Conservation (phyloP, 2,888 invertebrate species). For the Pachliopta kotzebuea region DNA sequence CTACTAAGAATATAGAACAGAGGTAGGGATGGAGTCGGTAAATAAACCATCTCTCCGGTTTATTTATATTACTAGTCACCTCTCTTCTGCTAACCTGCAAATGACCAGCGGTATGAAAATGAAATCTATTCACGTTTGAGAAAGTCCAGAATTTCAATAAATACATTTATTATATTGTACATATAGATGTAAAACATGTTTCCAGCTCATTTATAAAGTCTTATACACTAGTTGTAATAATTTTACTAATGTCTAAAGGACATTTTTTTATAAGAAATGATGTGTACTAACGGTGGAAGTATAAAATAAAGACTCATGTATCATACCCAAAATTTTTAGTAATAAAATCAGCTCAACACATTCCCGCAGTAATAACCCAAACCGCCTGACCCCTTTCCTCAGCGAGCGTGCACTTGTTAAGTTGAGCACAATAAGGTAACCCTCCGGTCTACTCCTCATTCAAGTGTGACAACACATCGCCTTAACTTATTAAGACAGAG, state of each 20-base stretch:
- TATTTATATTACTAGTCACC: neutral
- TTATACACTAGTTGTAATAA: no score
- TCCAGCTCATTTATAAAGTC: no score
- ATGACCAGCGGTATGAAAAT: no score
- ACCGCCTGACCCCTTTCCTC: constrained; percentile 47
- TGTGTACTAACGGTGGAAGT: no score
- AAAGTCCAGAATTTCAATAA: no score
- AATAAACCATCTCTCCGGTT: neutral
- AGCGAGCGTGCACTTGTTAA: constrained; percentile 53
- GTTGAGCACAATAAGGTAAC: constrained; percentile 43
- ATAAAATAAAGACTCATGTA: no score
- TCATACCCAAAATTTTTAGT: neutral
- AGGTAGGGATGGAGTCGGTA: constrained; percentile 36
- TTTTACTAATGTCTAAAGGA: no score
- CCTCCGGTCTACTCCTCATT: constrained; percentile 44
- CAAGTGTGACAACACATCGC: constrained; percentile 44
- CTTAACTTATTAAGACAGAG: constrained; percentile 17
- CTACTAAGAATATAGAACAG: constrained; percentile 42
- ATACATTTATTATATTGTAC: no score
- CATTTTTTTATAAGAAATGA: no score
- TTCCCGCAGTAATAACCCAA: constrained; percentile 34
- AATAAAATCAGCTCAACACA: constrained; percentile 36
- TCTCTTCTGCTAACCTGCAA: no score
- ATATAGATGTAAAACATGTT: no score
- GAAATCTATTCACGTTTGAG: no score